phyloP scores from a whole-genome alignment of 1,140 invertebrate species.

The Lepidotrigona ventralis region DNA sequence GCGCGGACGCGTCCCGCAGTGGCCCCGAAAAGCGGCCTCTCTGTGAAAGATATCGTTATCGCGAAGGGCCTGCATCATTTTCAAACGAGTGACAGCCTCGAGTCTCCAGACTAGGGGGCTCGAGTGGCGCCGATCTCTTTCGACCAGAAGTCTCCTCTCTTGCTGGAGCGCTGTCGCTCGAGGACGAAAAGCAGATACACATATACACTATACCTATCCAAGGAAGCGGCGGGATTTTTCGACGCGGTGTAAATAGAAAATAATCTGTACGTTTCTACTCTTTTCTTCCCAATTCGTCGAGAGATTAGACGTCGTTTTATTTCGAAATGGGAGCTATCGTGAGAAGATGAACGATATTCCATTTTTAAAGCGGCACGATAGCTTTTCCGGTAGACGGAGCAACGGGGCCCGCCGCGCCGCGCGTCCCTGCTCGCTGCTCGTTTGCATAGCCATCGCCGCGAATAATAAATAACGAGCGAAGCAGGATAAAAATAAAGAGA shows the following conservation, averaged over 20 bases:
- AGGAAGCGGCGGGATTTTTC: background rate
- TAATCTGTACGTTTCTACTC: background rate
- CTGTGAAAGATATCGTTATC: slow-evolving; percentile 57
- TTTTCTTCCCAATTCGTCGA: background rate
- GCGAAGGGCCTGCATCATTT: slow-evolving; percentile 53
- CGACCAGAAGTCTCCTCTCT: slow-evolving; percentile 37
- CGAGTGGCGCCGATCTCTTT: slow-evolving; percentile 66
- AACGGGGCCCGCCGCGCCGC: slow-evolving; percentile 11
- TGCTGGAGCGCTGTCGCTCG: background rate
- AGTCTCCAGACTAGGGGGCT: slow-evolving; percentile 52
- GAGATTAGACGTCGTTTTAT: background rate
- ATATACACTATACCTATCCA: background rate
- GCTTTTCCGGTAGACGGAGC: slow-evolving; percentile 50
- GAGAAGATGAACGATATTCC: slow-evolving; percentile 24
- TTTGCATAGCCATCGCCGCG: slow-evolving; percentile 56
- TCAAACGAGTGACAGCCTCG: slow-evolving; percentile 63
- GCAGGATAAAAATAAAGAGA: slow-evolving; percentile 33
- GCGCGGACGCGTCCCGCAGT: no score
- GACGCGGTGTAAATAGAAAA: background rate
- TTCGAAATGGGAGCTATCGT: background rate
- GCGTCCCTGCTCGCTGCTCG: slow-evolving; percentile 32
- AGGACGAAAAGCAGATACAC: slow-evolving; percentile 64
- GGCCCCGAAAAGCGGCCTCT: background rate
- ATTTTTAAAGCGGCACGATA: slow-evolving; percentile 42
- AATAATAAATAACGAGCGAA: slow-evolving; percentile 55